Evolutionary conservation across 2,888 invertebrate genomes (phyloP).

Genomic region (Helobdella robusta): DNA sequence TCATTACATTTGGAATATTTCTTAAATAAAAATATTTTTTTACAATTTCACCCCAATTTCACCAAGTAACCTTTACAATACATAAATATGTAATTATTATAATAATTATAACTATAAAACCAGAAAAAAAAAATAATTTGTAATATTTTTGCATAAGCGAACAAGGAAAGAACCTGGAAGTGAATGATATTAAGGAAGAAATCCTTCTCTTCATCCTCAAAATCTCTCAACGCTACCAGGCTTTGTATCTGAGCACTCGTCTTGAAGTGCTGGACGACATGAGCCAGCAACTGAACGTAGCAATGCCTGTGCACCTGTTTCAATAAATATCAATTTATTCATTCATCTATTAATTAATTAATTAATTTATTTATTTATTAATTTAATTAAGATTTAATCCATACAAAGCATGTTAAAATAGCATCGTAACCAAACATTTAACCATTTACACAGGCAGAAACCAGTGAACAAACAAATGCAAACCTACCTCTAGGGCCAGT

Average conservation of each 20-base stretch:
- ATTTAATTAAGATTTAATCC: background rate
- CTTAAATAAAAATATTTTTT: background rate
- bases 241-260: conserved; percentile 35
- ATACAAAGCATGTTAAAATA: no score
- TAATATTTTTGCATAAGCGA: no score
- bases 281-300: conserved; percentile 67
- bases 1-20: background rate
- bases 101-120: no score
- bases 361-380: background rate
- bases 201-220: conserved; percentile 70
- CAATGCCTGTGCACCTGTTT: conserved; percentile 55
- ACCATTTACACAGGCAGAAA: no score
- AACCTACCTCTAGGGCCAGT: conserved; percentile 57
- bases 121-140: no score
- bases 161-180: conserved; percentile 46
- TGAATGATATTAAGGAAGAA: conserved; percentile 89
- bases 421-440: no score
- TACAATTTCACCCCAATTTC: background rate
- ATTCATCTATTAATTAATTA: background rate
- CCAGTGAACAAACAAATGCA: no score
- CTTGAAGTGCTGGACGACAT: conserved; percentile 54
- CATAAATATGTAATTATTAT: no score
- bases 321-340: background rate
- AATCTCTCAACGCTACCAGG: conserved; percentile 40
- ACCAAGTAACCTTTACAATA: no score